These are phyloP conservation scores for Nasonia giraulti DNA, from an alignment of 1,140 invertebrate genomes.

Conservation along the genomic window DNA sequence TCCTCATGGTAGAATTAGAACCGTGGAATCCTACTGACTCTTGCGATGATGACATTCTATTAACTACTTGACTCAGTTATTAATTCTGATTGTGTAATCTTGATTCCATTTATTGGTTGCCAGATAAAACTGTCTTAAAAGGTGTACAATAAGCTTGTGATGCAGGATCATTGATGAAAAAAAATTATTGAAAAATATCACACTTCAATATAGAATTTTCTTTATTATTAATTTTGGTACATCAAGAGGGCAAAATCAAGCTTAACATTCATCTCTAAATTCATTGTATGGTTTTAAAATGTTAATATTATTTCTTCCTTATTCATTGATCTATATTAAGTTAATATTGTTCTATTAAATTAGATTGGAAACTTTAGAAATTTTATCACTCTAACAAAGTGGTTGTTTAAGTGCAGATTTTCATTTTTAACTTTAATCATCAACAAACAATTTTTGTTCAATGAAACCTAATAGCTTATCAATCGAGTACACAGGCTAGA, in stretches of 20 bases:
- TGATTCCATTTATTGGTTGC: background rate
- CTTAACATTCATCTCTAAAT: no score
- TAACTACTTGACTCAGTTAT: conserved; percentile 12
- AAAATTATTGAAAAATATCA: conserved; percentile 2
- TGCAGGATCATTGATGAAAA: background rate
- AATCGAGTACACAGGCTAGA: background rate
- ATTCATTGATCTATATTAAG: no score
- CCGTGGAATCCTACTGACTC: background rate
- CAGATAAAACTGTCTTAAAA: background rate
- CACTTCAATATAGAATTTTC: background rate
- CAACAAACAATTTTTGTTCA: background rate
- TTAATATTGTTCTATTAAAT: background rate
- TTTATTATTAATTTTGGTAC: background rate
- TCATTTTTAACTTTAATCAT: no score
- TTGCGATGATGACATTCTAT: background rate
- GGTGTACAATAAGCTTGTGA: background rate
- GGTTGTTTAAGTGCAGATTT: no score
- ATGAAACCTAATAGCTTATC: background rate
- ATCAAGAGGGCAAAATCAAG: no score
- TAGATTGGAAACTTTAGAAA: background rate
- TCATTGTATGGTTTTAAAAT: no score
- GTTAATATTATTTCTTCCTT: no score
- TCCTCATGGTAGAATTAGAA: background rate
- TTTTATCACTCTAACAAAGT: background rate
- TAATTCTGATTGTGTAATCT: conserved; percentile 26